Base-by-base conservation (phyloP, 2,113 vertebrate species). In the Electrona antarctica region DNA sequence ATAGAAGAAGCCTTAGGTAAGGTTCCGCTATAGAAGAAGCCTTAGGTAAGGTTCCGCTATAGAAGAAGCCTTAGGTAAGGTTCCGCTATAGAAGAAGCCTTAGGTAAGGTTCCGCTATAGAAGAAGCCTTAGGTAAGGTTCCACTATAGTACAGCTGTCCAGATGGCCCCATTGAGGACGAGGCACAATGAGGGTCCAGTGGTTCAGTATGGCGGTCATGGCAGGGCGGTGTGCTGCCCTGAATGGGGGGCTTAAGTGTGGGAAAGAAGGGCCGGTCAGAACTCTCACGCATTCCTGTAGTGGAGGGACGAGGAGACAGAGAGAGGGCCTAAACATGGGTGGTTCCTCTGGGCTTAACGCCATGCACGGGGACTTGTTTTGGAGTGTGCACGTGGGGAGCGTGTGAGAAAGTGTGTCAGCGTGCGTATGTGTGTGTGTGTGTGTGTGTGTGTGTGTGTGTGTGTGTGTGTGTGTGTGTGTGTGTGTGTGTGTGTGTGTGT, bases 141-240 rank as follows among this genome's bases (percentile, higher is more conserved):
- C n/a, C n/a, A n/a, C n/a, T n/a, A n/a, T n/a, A n/a, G n/a, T n/a
- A n/a, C n/a, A 85, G 91, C 85, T 82, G 91, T 93, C 93, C 95
- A 95, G 94, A 95, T 95, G 95, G 94, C 88, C 50, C 93, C 89
- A 92, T 92, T 85, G 92, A 94, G 91, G 87, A 70, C 7, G 1
- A 80, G 80, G 88, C 85, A 95, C 94, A 95, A 95, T 90, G 90
- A 86, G 79, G 59, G 60, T 62, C 47, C 58, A 47, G 58, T 73
- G 77, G 86, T 83, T 89, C 84, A 76, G 67, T n/a, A n/a, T 71
- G 83, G 67, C 69, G 77, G 60, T 69, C 54, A 60, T 72, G 60
- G 64, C 74, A 66, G 80, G 84, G 76, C 67, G 82, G 85, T 77
- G 73, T 48, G 14, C 64, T 15, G 66, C 29, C 33, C 76, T 90